Conservation (phyloP, 2,797 vertebrate species). For the Nyctibius grandis region DNA sequence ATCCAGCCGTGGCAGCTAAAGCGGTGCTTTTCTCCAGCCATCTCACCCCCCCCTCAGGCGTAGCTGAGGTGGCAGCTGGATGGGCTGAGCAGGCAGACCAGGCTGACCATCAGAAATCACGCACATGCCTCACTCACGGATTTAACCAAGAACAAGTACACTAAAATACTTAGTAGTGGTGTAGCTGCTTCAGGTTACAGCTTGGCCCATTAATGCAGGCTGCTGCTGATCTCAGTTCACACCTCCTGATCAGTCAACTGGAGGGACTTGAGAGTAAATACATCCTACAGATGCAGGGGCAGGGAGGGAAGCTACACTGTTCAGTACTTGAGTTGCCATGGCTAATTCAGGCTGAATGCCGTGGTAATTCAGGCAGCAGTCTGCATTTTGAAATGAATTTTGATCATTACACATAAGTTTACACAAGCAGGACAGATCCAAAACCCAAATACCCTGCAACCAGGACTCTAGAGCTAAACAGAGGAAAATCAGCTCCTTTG, state of each 20-base stretch:
- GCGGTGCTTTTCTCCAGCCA: not conserved
- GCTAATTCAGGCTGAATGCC: not conserved
- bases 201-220: rapidly evolving
- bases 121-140: not conserved
- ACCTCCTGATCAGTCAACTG: not conserved
- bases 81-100: not conserved
- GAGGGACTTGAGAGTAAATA: not conserved
- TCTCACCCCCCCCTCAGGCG: not conserved
- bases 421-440: not conserved
- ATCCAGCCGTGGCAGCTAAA: not conserved
- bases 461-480: not conserved
- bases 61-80: not conserved
- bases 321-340: not conserved
- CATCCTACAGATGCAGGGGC: not conserved
- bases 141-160: rapidly evolving
- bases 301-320: not conserved
- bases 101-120: not conserved
- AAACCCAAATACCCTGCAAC: not conserved
- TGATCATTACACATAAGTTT: not conserved
- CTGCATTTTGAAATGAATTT: not conserved
- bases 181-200: not conserved
- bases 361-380: not conserved
- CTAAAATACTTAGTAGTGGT: not conserved
- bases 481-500: not conserved
- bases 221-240: not conserved